Percentiles rank a stretch among this genome's conserved stretches.
These are phyloP conservation scores for Dasyprocta punctata DNA, from an alignment of 2,113 vertebrate species.

Conservation along the genomic window DNA sequence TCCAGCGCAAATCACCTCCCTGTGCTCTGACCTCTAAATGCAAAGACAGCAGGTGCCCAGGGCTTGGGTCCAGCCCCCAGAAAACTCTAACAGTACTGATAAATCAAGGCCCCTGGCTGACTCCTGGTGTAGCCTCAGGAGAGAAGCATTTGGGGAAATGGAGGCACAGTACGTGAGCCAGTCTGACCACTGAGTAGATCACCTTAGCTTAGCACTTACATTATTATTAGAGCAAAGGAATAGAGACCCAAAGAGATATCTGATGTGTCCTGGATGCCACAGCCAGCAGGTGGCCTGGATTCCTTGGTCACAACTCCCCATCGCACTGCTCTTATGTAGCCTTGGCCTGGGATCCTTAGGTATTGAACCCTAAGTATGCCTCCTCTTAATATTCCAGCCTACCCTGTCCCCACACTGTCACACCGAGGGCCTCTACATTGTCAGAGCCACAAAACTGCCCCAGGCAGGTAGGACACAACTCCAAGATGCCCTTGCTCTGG, in stretches of 20 bases:
- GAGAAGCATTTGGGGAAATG: accelerated
- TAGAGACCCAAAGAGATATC: neutral
- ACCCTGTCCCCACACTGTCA: neutral
- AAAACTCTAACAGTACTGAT: neutral
- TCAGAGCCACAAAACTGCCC: neutral
- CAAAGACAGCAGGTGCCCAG: neutral
- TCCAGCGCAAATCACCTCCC: neutral
- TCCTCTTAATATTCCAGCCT: neutral
- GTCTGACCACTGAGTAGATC: neutral
- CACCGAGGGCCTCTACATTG: neutral
- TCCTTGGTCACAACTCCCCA: neutral
- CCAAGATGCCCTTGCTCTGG: neutral
- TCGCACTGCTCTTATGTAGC: neutral
- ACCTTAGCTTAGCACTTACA: neutral
- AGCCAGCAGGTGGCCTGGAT: neutral
- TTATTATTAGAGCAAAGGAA: neutral
- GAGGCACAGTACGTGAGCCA: neutral
- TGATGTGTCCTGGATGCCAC: too few relatives aligned
- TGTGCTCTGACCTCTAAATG: neutral
- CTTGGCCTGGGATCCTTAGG: neutral
- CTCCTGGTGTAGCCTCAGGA: neutral
- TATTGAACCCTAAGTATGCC: neutral
- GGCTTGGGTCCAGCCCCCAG: neutral
- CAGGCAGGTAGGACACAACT: neutral
- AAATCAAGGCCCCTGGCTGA: neutral